Evolutionary conservation across 2,113 vertebrate genomes (phyloP).

Genomic region (Hypanus sabinus): DNA sequence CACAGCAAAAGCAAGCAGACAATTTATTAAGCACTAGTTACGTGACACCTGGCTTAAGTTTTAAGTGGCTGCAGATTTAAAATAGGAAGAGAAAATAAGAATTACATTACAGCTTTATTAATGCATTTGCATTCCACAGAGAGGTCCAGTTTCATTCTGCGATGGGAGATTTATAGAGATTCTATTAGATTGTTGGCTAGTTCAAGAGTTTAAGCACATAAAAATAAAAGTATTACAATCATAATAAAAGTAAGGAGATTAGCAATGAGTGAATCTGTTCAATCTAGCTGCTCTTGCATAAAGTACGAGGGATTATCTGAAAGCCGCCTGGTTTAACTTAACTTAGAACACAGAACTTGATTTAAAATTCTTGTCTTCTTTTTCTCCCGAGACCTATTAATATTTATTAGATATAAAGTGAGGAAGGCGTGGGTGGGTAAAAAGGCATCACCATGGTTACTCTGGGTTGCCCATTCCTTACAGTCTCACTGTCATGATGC

Average conservation of each 20-base stretch:
- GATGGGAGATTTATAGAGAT: neutral
- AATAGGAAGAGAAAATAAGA: neutral
- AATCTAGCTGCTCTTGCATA: neutral
- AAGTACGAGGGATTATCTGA: neutral
- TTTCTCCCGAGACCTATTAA: neutral
- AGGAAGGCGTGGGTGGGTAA: neutral
- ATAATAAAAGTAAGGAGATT: neutral
- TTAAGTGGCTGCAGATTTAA: neutral
- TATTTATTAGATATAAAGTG: conserved; percentile 1
- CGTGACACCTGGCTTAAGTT: neutral
- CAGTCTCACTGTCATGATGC: neutral
- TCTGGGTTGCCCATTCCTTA: neutral
- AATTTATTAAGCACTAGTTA: neutral
- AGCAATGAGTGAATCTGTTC: neutral
- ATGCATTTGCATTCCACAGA: neutral
- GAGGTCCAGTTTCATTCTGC: neutral
- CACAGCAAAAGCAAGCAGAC: neutral
- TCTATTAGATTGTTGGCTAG: neutral
- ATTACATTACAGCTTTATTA: neutral
- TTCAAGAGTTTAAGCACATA: neutral
- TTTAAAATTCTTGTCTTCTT: neutral
- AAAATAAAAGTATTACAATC: neutral
- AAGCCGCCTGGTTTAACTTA: neutral
- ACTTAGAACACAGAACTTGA: neutral
- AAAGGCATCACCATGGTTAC: conserved; percentile 23